Percentiles rank a stretch among this genome's conserved stretches.
phyloP scores from a whole-genome alignment of 2,113 vertebrate species.

The Mormoops blainvillei region DNA sequence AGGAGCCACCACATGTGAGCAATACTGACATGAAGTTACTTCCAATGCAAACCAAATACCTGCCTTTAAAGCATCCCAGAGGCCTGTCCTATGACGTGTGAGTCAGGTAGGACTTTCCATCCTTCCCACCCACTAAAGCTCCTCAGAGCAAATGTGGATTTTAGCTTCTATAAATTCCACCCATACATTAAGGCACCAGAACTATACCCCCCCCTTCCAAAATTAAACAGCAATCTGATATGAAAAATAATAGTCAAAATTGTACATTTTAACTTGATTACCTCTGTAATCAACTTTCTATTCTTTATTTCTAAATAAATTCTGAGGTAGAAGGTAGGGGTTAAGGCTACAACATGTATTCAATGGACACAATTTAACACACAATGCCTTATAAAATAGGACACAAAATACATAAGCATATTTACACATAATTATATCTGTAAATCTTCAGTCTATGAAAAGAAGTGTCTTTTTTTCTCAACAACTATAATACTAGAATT shows the following conservation, averaged over 20 bases:
- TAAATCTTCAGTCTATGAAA: not conserved
- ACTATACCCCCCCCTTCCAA: slow-evolving; percentile 58
- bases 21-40: slow-evolving; percentile 41
- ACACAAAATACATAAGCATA: not conserved
- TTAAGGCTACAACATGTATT: not conserved
- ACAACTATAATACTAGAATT: not conserved
- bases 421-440: not conserved
- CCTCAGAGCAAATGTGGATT: slow-evolving; percentile 60
- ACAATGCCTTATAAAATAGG: not conserved
- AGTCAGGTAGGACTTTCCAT: not conserved
- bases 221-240: slow-evolving; percentile 85
- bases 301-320: not conserved
- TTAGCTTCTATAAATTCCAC: slow-evolving; percentile 55
- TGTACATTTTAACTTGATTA: no score
- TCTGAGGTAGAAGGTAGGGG: not conserved
- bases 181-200: slow-evolving; percentile 93
- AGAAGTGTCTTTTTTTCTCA: not conserved
- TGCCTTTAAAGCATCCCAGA: not conserved
- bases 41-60: not conserved
- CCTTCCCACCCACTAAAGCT: slow-evolving; percentile 32
- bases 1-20: not conserved
- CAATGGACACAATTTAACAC: not conserved
- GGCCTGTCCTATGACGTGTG: slow-evolving; percentile 38
- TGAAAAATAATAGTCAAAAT: slow-evolving; percentile 85
- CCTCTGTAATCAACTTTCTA: no score